A percentile compares a stretch with the other conserved stretches of the same genome.
Conservation (phyloP, 2,888 invertebrate species). For the Blera fallax region DNA sequence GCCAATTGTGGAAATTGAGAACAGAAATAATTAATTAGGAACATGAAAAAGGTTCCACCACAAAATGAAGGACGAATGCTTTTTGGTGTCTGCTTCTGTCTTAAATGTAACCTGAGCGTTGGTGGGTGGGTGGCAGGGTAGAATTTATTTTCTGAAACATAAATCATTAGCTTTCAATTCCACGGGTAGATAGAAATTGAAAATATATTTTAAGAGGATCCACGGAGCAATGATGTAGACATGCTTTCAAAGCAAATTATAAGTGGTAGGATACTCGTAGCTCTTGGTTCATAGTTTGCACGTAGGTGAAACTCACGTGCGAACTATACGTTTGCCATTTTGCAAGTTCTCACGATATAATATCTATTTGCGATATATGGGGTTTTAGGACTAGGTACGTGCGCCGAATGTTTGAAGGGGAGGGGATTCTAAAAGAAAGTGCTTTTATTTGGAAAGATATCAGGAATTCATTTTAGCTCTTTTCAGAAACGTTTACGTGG, state of each 20-base stretch:
- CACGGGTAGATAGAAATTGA: slow-evolving; percentile 43
- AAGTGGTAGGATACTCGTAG: background rate
- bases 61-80: slow-evolving; percentile 8
- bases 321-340: background rate
- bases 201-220: slow-evolving; percentile 45
- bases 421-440: too few relatives aligned
- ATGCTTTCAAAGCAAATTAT: background rate
- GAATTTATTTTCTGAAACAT: slow-evolving; percentile 53
- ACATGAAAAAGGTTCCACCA: slow-evolving; percentile 51
- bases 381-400: too few relatives aligned
- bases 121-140: background rate
- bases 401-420: too few relatives aligned
- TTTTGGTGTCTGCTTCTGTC: slow-evolving; percentile 33
- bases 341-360: background rate
- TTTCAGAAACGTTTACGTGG: too few relatives aligned
- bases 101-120: slow-evolving; percentile 43
- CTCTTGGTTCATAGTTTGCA: too few relatives aligned
- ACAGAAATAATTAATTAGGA: slow-evolving; percentile 68
- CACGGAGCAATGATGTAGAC: background rate
- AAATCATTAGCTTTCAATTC: slow-evolving; percentile 65
- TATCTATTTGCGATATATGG: too few relatives aligned
- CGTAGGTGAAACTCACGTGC: background rate
- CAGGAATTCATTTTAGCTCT: too few relatives aligned
- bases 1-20: slow-evolving; percentile 61
- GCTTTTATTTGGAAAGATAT: too few relatives aligned